Evolutionary conservation across 2,113 vertebrate species (phyloP).

Genomic region (Alexandromys fortis): DNA sequence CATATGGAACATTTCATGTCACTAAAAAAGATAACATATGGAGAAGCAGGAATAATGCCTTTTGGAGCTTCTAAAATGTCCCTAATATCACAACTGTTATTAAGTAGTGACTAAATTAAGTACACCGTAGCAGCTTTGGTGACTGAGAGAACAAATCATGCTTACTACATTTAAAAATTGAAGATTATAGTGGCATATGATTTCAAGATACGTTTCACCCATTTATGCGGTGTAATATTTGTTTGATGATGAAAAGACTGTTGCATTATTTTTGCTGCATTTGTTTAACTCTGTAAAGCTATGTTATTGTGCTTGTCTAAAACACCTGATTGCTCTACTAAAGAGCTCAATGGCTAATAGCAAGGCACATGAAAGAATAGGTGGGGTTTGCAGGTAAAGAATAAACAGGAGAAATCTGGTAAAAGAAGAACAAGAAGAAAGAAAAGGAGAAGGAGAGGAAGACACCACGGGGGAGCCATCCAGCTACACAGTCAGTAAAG

Average conservation of each 20-base stretch:
- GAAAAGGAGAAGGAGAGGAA: neutral
- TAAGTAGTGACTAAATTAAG: neutral
- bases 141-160: neutral
- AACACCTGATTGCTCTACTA: neutral
- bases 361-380: neutral
- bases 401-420: neutral
- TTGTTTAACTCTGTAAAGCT: neutral
- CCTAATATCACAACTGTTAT: neutral
- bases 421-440: neutral
- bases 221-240: neutral
- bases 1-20: neutral
- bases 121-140: neutral
- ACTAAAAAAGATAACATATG: neutral
- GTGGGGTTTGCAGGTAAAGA: fast-evolving
- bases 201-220: neutral
- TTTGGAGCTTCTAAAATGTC: neutral
- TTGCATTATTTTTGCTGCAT: neutral
- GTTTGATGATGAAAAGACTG: neutral
- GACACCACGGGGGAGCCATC: fast-evolving
- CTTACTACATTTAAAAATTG: neutral
- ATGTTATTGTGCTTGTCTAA: neutral
- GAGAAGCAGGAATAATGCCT: neutral
- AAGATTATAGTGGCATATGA: neutral
- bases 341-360: neutral
- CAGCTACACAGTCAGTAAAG: neutral